Evolutionary conservation across 2,113 vertebrate species (phyloP).

Genomic region (Tinamus guttatus): DNA sequence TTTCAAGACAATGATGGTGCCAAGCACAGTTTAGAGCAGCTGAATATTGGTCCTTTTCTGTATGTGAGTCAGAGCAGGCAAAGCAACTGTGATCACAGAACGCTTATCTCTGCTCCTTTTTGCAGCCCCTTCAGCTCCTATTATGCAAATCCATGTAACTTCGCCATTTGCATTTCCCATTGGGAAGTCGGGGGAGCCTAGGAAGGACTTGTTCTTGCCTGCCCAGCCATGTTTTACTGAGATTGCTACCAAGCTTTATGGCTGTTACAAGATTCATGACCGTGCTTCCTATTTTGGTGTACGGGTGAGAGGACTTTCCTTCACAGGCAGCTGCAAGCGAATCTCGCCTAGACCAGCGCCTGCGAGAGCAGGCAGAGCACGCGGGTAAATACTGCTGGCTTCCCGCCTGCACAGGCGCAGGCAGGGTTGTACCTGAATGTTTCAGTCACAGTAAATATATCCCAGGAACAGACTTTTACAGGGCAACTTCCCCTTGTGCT

Average conservation of each 20-base stretch:
- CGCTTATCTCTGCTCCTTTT: background rate
- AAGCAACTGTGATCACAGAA: background rate
- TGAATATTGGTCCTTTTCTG: background rate
- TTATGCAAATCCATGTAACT: background rate
- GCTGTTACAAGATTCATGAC: background rate
- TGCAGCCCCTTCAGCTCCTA: background rate
- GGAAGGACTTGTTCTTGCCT: background rate
- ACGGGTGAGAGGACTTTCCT: background rate
- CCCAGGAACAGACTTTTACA: background rate
- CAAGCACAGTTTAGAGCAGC: slow-evolving; percentile 20
- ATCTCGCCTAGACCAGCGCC: background rate
- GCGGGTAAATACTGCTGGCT: background rate
- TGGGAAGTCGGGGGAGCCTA: background rate
- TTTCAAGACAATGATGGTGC: slow-evolving; percentile 14
- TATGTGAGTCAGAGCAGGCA: background rate
- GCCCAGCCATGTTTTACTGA: background rate
- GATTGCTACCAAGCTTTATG: background rate
- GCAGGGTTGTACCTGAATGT: background rate
- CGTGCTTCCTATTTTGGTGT: background rate
- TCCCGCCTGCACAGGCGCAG: background rate
- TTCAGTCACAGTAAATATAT: background rate
- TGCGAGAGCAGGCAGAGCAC: background rate
- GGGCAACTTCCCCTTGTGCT: background rate
- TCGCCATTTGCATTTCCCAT: background rate
- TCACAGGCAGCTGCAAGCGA: background rate